A percentile compares a stretch with the other conserved stretches of the same genome.
These are phyloP conservation scores for Drosophila crucigera DNA, from an alignment of 2,888 invertebrate species.

Conservation along the genomic window DNA sequence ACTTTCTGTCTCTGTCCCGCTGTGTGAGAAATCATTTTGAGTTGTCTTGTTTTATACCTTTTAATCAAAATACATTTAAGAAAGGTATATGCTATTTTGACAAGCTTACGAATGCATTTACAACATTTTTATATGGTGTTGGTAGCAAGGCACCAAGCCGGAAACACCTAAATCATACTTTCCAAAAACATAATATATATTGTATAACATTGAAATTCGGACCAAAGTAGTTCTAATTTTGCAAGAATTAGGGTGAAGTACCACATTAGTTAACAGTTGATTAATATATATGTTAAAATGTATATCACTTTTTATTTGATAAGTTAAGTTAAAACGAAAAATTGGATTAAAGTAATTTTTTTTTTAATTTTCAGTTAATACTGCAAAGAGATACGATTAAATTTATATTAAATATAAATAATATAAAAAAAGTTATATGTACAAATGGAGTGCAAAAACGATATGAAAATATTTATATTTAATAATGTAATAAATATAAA, in stretches of 20 bases:
- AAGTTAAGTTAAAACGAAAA: background rate
- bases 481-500: background rate
- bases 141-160: background rate
- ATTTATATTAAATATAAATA: background rate
- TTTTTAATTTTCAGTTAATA: background rate
- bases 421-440: background rate
- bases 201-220: background rate
- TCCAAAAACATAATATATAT: background rate
- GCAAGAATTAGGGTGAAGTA: background rate
- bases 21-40: constrained; percentile 78
- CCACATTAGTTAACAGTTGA: background rate
- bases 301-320: background rate
- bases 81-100: background rate
- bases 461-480: background rate
- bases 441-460: background rate
- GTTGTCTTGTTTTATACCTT: constrained; percentile 54
- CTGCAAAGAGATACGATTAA: background rate
- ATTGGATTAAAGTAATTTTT: background rate
- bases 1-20: constrained; percentile 49
- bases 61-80: no score
- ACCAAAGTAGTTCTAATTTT: background rate
- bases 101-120: background rate
- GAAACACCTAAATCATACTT: background rate
- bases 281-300: background rate
- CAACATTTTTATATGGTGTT: background rate